Evolutionary conservation across 2,113 vertebrate species (phyloP), one percentile per base, ranked within the genome.

Genomic region (Noctilio leporinus): DNA sequence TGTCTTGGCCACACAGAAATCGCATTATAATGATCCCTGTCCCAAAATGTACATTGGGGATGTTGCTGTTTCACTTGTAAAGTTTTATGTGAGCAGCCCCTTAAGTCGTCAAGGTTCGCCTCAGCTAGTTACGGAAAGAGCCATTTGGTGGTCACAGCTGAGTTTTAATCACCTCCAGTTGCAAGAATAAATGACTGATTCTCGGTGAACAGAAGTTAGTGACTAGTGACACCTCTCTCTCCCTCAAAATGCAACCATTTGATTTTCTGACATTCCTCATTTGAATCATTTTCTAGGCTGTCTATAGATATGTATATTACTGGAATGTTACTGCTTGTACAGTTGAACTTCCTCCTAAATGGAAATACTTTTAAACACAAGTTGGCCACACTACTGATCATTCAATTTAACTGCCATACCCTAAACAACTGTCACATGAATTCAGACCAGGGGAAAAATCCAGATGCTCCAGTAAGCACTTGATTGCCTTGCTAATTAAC

Each of bases 311-410:
- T 91, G 30, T n/a, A n/a, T n/a, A n/a, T n/a, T n/a, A n/a, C 2
- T 5, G 26, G 57, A 57, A 12, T 20, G 8, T 70, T 69, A 62
- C 53, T 81, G 15, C 75, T 90, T 45, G 64, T 4, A n/a, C 1
- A 86, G n/a, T 11, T 82, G 81, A 88, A 16, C n/a, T 85, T 77
- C 69, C 4, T 38, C 45, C 40, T 87, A 85, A 77, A 38, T 19
- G 49, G 49, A 93, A 91, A 47, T 72, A 72, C 59, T 94, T 95
- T 86, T 67, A 47, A n/a, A 75, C 78, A 62, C 6, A 69, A 47
- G 16, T n/a, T 80, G 67, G 59, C 53, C 76, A 88, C 67, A 57
- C 80, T n/a, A 82, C 49, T 70, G 88, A 88, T 91, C 93, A 96
- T 70, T 93, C 45, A 51, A 77, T 96, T 92, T 85, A 75, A 65